phyloP scores from a whole-genome alignment of 2,113 vertebrate species.

The Otolemur garnettii region DNA sequence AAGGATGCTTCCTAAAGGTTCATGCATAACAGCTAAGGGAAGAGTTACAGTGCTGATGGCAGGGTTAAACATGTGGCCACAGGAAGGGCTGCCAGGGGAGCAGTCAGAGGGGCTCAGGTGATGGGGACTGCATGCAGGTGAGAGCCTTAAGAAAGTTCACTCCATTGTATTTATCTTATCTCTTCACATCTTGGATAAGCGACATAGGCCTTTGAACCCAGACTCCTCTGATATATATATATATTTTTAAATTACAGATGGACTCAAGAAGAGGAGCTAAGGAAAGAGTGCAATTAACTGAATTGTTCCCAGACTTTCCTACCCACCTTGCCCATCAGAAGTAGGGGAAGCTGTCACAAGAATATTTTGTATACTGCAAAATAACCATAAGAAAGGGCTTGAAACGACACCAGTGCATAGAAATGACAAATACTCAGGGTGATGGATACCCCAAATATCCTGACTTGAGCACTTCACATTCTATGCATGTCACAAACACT shows the following conservation, averaged over 20 bases:
- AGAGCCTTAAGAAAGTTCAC: not conserved
- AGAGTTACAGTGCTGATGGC: fast-evolving
- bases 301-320: not conserved
- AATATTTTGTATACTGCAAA: too few species aligned
- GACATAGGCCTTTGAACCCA: not conserved
- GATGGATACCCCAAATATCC: too few species aligned
- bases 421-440: too few species aligned
- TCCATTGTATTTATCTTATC: not conserved
- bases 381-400: too few species aligned
- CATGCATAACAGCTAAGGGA: not conserved
- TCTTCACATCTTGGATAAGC: not conserved
- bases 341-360: not conserved
- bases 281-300: not conserved
- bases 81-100: not conserved
- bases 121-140: too few species aligned
- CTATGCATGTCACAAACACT: too few species aligned
- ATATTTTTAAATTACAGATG: not conserved
- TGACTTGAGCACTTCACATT: too few species aligned
- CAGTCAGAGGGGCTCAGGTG: not conserved
- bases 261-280: not conserved
- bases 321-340: not conserved
- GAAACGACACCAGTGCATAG: too few species aligned
- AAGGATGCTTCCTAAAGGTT: not conserved
- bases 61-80: not conserved
- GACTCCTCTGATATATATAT: not conserved